Evolutionary conservation across 1,140 invertebrate species (phyloP), one percentile per base, ranked within the genome.

Genomic region (Drosophila pseudoobscura): DNA sequence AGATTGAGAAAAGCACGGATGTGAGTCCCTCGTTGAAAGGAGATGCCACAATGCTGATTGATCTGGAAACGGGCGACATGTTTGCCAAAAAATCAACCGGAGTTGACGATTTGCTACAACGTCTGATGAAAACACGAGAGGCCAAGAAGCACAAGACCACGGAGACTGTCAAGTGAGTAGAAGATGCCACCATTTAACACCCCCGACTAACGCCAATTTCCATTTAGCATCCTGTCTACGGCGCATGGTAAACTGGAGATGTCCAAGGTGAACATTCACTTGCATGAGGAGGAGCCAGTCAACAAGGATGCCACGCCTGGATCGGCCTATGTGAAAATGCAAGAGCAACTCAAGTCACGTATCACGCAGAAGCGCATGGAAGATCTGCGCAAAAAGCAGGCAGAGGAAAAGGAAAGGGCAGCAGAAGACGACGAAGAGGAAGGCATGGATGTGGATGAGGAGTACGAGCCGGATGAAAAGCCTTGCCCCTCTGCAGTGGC

Each of bases 301-400:
- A 24, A 84, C 91, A 75, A 88, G 89, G 50, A 91, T 24, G 85
- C 92, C 26, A 94, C 93, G 73, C 94, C 95, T 6, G 94, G 95
- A 0, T 92, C 92, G 9, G 93, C 92, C 55, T 91, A 94, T 20
- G 75, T 91, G 9, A 92, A 92, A 58, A 90, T 95, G 31, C 93
- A 93, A 71, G 92, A 94, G 59, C 92, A 93, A 52, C 90, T 96
- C 0, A 92, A 94, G 62, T 78, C 92, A 5, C 91, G 94, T 79
- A 95, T 96, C 60, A 92, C 90, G 1, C 80, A 91, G 22, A 93
- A 93, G 69, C 91, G 94, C 35, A 68, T 87, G 59, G 83, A 75
- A 11, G 83, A 87, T 3, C 80, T 92, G n/a, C 92, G 94, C 91
- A 94, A 70, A 92, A 93, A 89, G 55, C 83, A 92, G 20, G 91